Evolutionary conservation across 2,888 invertebrate species (phyloP).

Genomic region (Cinara cedri): DNA sequence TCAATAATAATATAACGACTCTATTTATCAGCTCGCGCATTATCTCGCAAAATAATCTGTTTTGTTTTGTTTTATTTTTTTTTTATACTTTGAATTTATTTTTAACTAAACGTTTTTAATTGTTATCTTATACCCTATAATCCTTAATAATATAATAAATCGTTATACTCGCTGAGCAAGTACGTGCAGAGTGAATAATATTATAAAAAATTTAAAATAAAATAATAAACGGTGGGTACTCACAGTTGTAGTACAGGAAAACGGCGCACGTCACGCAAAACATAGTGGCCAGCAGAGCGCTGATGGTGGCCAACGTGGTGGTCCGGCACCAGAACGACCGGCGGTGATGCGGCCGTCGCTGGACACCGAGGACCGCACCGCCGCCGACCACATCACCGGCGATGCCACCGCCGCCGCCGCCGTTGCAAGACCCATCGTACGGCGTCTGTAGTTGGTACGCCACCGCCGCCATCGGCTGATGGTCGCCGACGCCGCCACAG

Average conservation of each 20-base stretch:
- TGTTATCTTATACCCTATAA: too few species aligned
- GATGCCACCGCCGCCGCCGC: background rate
- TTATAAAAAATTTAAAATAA: too few species aligned
- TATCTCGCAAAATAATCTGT: too few species aligned
- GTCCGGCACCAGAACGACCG: conserved; percentile 49
- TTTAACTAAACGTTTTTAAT: too few species aligned
- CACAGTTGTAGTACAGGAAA: conserved; percentile 51
- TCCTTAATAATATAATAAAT: too few species aligned
- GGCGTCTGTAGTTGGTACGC: background rate
- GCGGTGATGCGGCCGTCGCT: conserved; percentile 15
- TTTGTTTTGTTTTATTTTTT: too few species aligned
- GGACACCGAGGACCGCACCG: background rate
- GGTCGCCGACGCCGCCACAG: background rate
- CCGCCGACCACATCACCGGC: background rate
- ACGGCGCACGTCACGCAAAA: conserved; percentile 41
- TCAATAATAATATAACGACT: too few species aligned
- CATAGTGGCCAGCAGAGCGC: conserved; percentile 38
- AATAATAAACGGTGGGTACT: background rate
- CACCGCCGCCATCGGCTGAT: background rate
- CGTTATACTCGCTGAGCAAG: too few species aligned
- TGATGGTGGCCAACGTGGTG: conserved; percentile 48
- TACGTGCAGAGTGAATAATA: too few species aligned
- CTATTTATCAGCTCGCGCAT: too few species aligned
- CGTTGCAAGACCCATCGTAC: background rate
- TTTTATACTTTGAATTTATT: too few species aligned